A percentile compares a stretch with the other conserved stretches of the same genome.
Evolutionary conservation across 2,888 invertebrate genomes (phyloP).

Genomic region (Caenorhabditis zanzibari): DNA sequence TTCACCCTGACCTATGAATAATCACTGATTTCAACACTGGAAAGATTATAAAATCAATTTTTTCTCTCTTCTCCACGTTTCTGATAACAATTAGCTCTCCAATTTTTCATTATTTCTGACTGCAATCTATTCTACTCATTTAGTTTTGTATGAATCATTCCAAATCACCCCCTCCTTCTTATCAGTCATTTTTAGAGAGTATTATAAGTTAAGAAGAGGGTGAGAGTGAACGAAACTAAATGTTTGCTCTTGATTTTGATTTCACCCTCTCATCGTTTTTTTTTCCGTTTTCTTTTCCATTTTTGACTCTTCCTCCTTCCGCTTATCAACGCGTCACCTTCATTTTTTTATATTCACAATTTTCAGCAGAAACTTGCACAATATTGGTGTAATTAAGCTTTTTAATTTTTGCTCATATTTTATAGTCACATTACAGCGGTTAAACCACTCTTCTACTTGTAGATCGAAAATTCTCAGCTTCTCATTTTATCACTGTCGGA

Average conservation of each 20-base stretch:
- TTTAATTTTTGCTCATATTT: no score
- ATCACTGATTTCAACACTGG: not conserved
- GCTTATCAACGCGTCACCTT: not conserved
- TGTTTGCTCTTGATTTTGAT: not conserved
- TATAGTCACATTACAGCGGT: no score
- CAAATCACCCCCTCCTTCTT: slow-evolving; percentile 1
- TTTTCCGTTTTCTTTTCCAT: not conserved
- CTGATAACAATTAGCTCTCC: not conserved
- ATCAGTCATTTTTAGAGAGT: not conserved
- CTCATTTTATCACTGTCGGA: no score
- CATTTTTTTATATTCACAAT: no score
- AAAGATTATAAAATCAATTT: no score
- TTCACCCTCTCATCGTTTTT: no score
- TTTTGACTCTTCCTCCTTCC: not conserved
- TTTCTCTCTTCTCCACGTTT: not conserved
- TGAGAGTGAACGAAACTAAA: not conserved
- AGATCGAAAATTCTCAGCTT: no score
- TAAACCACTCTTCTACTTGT: no score
- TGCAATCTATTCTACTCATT: not conserved
- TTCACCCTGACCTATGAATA: not conserved
- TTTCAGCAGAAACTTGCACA: no score
- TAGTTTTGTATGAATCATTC: slow-evolving; percentile 7
- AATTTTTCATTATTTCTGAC: not conserved
- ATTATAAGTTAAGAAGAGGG: not conserved
- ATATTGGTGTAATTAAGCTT: no score